Evolutionary conservation across 2,888 invertebrate genomes (phyloP).

Genomic region (Autographa pulchrina): DNA sequence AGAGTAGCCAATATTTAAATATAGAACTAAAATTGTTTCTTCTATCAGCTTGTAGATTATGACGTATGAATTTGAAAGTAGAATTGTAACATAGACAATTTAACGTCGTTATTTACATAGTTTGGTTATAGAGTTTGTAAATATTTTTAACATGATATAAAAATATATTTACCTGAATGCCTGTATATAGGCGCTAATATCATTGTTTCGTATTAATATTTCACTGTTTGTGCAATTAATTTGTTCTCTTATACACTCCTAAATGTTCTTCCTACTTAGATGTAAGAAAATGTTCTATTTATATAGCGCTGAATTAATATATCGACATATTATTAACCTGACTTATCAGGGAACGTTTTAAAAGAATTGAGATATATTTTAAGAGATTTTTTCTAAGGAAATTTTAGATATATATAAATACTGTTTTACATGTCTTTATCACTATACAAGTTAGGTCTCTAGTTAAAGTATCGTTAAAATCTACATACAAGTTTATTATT

Average conservation of each 20-base stretch:
- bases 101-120: slow-evolving; percentile 1
- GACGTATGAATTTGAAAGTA: slow-evolving; percentile 9
- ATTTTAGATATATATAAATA: slow-evolving; percentile 82
- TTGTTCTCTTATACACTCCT: slow-evolving; percentile 81
- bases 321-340: slow-evolving; percentile 74
- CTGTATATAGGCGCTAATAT: slow-evolving; percentile 60
- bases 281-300: slow-evolving; percentile 84
- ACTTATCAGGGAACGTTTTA: slow-evolving; percentile 70
- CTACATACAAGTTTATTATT: slow-evolving; percentile 70
- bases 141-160: slow-evolving; percentile 24
- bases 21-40: slow-evolving; percentile 32
- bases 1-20: slow-evolving; percentile 56
- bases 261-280: slow-evolving; percentile 86
- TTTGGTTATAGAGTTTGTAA: slow-evolving; percentile 18
- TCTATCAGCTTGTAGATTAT: slow-evolving; percentile 15
- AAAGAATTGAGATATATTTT: slow-evolving; percentile 87
- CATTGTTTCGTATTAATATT: slow-evolving; percentile 75
- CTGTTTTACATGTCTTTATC: slow-evolving; percentile 85
- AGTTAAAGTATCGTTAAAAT: slow-evolving; percentile 70
- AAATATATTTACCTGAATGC: slow-evolving; percentile 43
- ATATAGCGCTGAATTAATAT: slow-evolving; percentile 80
- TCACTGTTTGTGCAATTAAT: slow-evolving; percentile 85
- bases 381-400: slow-evolving; percentile 87
- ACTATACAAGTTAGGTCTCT: slow-evolving; percentile 81
- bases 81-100: slow-evolving; percentile 13